phyloP scores from a whole-genome alignment of 2,888 invertebrate genomes.

The Ypsolopha sequella region DNA sequence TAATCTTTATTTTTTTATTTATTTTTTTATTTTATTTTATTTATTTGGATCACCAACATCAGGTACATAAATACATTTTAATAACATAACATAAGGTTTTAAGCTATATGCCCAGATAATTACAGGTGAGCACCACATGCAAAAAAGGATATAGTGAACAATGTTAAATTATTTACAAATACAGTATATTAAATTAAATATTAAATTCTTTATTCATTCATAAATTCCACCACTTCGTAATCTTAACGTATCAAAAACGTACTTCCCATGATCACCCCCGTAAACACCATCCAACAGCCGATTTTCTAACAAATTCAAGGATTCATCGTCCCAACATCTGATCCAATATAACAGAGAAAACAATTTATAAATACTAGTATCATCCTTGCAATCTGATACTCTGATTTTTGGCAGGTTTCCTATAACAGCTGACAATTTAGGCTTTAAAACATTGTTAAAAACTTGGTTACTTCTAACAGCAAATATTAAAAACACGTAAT shows the following conservation, averaged over 20 bases:
- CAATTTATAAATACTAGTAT: conserved; percentile 55
- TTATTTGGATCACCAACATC: too few relatives aligned
- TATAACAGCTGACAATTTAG: conserved; percentile 55
- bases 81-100: too few relatives aligned
- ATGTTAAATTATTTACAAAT: too few relatives aligned
- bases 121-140: too few relatives aligned
- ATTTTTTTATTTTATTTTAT: too few relatives aligned
- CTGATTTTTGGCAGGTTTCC: conserved; percentile 45
- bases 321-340: conserved; percentile 46
- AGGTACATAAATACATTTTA: too few relatives aligned
- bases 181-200: too few relatives aligned
- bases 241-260: conserved; percentile 48
- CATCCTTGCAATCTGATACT: conserved; percentile 43
- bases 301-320: conserved; percentile 46
- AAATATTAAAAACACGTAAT: too few relatives aligned
- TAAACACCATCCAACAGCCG: conserved; percentile 43
- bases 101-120: too few relatives aligned
- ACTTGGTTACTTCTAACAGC: conserved; percentile 63
- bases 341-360: conserved; percentile 69
- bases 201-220: too few relatives aligned
- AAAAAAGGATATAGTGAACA: too few relatives aligned
- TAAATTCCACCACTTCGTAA: conserved; percentile 30
- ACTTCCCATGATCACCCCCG: conserved; percentile 40
- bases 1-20: too few relatives aligned
- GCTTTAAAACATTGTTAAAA: conserved; percentile 59